These are phyloP conservation scores for Strigamia crassipes DNA, from an alignment of 2,888 invertebrate species.

Conservation along the genomic window DNA sequence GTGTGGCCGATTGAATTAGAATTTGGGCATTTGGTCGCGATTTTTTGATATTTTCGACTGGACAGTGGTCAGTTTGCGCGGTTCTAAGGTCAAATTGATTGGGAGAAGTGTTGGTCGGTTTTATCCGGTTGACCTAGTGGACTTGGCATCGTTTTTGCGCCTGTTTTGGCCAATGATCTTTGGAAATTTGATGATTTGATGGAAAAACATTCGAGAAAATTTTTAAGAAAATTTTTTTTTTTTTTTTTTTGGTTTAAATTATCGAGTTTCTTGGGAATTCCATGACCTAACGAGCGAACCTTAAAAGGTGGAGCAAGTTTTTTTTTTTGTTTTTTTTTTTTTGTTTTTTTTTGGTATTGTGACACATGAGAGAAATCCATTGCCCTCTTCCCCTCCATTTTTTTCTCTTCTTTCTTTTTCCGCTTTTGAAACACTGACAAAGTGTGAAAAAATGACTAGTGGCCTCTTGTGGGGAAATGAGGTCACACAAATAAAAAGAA, in stretches of 20 bases:
- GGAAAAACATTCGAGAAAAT: too few species aligned
- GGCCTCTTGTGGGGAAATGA: slow-evolving; percentile 12
- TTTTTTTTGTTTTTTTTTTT: background rate
- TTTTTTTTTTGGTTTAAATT: background rate
- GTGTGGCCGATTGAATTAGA: background rate
- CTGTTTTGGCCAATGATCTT: background rate
- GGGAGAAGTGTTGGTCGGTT: background rate
- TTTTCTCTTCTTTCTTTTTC: background rate
- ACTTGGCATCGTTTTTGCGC: background rate
- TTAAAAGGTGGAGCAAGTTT: background rate
- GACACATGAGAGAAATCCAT: background rate
- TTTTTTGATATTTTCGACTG: background rate
- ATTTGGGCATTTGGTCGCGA: too few species aligned
- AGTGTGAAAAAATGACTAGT: background rate
- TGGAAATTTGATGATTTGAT: background rate
- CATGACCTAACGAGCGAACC: background rate
- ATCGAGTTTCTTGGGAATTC: background rate
- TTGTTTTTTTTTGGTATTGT: too few species aligned
- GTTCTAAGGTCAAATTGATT: background rate
- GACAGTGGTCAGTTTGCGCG: background rate
- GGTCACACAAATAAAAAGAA: background rate
- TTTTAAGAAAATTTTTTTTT: too few species aligned
- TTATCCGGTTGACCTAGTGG: background rate
- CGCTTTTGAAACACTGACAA: background rate
- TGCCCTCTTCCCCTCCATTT: background rate